phyloP scores from a whole-genome alignment of 2,797 vertebrate species.

The Semaprochilodus insignis region DNA sequence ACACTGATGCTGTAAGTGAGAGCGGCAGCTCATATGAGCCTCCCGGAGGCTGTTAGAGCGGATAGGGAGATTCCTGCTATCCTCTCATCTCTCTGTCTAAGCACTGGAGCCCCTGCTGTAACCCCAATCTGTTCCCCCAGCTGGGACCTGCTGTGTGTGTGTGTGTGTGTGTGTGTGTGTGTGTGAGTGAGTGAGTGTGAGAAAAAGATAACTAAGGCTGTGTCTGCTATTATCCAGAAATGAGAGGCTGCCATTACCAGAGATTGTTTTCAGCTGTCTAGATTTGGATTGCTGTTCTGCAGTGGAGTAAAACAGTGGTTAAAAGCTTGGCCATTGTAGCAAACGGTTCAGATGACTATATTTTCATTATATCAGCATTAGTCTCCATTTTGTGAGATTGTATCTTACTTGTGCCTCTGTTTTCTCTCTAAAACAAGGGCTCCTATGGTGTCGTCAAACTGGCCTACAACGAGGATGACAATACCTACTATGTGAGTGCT shows the following conservation, averaged over 20 bases:
- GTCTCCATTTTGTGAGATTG: slow-evolving; percentile 40
- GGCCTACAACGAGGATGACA: slow-evolving; percentile 99
- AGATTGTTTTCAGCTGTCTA: slow-evolving; percentile 17
- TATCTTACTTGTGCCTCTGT: slow-evolving; percentile 41
- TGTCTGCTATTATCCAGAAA: slow-evolving; percentile 22
- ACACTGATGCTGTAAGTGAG: slow-evolving; percentile 21
- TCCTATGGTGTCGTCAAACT: slow-evolving; percentile 98
- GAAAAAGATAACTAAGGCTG: slow-evolving; percentile 29
- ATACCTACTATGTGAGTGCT: slow-evolving; percentile 95
- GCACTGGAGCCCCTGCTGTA: slow-evolving; percentile 64
- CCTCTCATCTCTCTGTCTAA: slow-evolving; percentile 62
- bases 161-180: slow-evolving; percentile 18
- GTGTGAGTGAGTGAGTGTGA: slow-evolving; percentile 2
- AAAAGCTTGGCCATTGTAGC: slow-evolving; percentile 45
- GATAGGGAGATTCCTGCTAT: slow-evolving; percentile 65
- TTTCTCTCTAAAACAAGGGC: slow-evolving; percentile 78
- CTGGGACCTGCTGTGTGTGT: slow-evolving; percentile 61
- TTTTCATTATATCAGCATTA: neutral
- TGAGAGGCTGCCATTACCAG: slow-evolving; percentile 25
- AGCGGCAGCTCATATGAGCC: slow-evolving; percentile 48
- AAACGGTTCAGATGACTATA: neutral
- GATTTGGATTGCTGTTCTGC: slow-evolving; percentile 56
- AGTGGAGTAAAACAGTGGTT: slow-evolving; percentile 67
- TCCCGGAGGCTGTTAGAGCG: slow-evolving; percentile 58
- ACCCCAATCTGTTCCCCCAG: slow-evolving; percentile 76